Conservation (phyloP, 2,113 vertebrate genomes). For the Pituophis catenifer region DNA sequence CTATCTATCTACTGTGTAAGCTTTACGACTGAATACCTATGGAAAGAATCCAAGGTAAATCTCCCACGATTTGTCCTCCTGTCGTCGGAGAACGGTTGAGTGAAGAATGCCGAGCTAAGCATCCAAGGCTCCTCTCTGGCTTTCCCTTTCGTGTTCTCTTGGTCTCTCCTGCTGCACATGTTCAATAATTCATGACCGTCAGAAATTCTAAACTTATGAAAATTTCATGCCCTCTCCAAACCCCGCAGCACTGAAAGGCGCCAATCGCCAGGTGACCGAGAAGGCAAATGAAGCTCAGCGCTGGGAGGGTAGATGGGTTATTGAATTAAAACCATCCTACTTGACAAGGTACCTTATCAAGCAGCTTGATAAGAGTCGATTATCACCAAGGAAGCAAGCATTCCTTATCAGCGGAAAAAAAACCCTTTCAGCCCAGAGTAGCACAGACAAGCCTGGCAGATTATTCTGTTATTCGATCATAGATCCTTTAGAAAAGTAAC, state of each 20-base stretch:
- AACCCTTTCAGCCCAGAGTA: not conserved
- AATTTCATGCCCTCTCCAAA: conserved; percentile 19
- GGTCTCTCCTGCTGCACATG: not conserved
- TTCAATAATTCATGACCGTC: conserved; percentile 31
- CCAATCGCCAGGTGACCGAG: not conserved
- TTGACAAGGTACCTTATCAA: not conserved
- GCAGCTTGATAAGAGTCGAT: not conserved
- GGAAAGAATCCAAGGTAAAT: too few relatives aligned
- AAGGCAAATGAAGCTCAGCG: not conserved
- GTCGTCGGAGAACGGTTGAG: too few relatives aligned
- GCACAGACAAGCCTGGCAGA: too few relatives aligned
- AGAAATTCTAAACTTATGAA: conserved; percentile 13
- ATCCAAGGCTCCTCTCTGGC: not conserved
- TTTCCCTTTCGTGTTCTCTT: not conserved
- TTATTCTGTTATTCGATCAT: not conserved
- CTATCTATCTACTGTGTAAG: too few relatives aligned
- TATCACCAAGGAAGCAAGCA: not conserved
- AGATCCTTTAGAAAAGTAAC: not conserved
- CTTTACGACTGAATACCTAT: not conserved
- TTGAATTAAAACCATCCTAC: not conserved
- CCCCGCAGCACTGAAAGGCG: not conserved
- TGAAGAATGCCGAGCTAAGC: conserved; percentile 10
- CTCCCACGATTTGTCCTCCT: too few relatives aligned
- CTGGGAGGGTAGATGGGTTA: not conserved
- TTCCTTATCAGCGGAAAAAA: not conserved